Conservation (phyloP, 2,113 vertebrate genomes). For the Corvus moneduloides region DNA sequence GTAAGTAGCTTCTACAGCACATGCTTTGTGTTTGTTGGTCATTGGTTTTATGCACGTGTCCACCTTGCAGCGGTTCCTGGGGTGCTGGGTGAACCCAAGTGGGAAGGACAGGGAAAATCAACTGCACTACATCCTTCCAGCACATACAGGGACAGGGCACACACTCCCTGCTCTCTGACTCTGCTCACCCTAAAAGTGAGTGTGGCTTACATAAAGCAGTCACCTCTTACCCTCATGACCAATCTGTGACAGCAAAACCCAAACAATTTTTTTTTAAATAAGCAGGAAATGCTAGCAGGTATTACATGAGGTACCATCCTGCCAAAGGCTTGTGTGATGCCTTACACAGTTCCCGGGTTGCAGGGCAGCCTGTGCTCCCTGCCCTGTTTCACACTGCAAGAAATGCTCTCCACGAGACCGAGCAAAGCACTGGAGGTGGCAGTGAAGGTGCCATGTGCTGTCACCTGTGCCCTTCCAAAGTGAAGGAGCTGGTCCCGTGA, state of each 20-base stretch:
- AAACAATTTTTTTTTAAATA: not conserved
- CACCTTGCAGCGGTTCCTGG: not conserved
- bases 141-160: not conserved
- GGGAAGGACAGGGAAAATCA: not conserved
- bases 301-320: not conserved
- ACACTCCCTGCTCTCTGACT: not conserved
- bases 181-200: not conserved
- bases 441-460: not conserved
- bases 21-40: not conserved
- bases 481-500: not conserved
- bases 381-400: fast-evolving
- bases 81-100: fast-evolving
- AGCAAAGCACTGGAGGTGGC: fast-evolving
- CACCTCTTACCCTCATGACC: not conserved
- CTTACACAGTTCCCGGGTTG: fast-evolving
- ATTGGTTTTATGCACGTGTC: fast-evolving
- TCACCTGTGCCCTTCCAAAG: not conserved
- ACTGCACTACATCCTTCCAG: fast-evolving
- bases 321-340: not conserved
- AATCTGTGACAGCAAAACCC: not conserved
- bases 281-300: fast-evolving
- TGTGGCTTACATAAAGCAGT: fast-evolving
- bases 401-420: fast-evolving
- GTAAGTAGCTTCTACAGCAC: not conserved
- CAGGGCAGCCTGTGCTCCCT: not conserved